Conservation (phyloP, 1,140 invertebrate species). For the Drosophila lacertosa region DNA sequence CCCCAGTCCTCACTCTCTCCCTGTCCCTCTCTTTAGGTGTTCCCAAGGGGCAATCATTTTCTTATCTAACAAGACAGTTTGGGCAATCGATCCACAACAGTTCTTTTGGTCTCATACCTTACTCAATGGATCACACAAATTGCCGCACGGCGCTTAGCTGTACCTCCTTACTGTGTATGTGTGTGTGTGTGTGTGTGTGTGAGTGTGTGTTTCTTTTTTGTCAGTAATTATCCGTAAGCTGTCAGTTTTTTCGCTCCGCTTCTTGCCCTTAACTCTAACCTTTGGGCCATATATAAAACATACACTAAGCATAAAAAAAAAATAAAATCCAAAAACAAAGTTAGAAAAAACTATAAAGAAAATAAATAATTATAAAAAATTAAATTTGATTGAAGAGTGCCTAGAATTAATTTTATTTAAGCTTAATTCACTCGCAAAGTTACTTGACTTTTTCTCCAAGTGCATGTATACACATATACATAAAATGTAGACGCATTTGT, state of each 20-base stretch:
- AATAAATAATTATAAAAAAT: too few relatives aligned
- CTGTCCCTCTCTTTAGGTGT: neutral
- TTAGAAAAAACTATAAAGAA: too few relatives aligned
- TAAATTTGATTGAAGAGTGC: too few relatives aligned
- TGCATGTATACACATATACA: neutral
- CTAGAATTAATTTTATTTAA: too few relatives aligned
- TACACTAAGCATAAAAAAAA: too few relatives aligned
- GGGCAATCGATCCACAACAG: conserved; percentile 63
- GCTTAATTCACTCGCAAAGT: too few relatives aligned
- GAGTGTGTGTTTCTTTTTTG: conserved; percentile 51
- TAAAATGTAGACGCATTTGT: conserved; percentile 11
- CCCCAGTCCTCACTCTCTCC: neutral
- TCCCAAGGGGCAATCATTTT: conserved; percentile 64
- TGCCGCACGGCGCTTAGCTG: conserved; percentile 62
- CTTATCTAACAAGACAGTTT: conserved; percentile 79
- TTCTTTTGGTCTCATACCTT: conserved; percentile 41
- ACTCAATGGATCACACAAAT: conserved; percentile 79
- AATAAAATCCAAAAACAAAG: too few relatives aligned
- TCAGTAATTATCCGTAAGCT: conserved; percentile 82
- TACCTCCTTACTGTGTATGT: neutral
- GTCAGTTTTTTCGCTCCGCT: conserved; percentile 79
- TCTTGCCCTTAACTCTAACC: conserved; percentile 15
- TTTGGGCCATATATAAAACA: neutral
- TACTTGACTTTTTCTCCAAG: too few relatives aligned
- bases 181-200: conserved; percentile 1